A percentile compares a stretch with the other conserved stretches of the same genome.
Conservation (phyloP, 2,113 vertebrate genomes). For the Corythoichthys intestinalis region DNA sequence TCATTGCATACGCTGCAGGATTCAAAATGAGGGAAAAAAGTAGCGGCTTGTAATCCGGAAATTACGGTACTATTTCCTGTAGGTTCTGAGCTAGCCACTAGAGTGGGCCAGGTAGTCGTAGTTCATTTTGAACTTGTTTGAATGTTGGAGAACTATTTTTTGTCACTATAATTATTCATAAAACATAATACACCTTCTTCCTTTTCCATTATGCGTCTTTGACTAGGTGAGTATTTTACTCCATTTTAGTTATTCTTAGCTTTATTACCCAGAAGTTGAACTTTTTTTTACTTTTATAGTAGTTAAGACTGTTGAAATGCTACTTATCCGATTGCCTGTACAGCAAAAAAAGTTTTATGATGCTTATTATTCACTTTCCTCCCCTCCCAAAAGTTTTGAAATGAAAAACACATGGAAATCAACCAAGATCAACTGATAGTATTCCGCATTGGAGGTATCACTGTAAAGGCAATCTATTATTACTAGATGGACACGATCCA, state of each 20-base stretch:
- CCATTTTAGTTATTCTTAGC: not conserved
- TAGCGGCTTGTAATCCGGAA: too few relatives aligned
- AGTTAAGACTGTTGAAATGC: not conserved
- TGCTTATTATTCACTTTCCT: not conserved
- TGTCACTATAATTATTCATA: too few relatives aligned
- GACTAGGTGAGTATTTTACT: not conserved
- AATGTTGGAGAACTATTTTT: too few relatives aligned
- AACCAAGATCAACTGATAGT: not conserved
- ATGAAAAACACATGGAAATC: not conserved
- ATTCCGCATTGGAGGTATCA: not conserved
- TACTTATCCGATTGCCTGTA: too few relatives aligned
- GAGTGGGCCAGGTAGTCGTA: too few relatives aligned
- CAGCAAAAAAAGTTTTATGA: not conserved
- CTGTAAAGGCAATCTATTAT: constrained; percentile 22
- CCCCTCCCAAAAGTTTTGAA: not conserved
- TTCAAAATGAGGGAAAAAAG: too few relatives aligned
- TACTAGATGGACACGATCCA: constrained; percentile 33
- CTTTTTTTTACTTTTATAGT: not conserved
- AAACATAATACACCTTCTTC: not conserved
- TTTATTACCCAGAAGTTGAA: not conserved
- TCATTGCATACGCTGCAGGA: too few relatives aligned
- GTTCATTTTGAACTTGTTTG: too few relatives aligned
- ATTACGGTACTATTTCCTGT: too few relatives aligned
- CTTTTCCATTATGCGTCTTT: not conserved
- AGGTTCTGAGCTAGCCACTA: too few relatives aligned